Conservation (phyloP, 2,888 invertebrate species). For the Drosophila neotestacea region DNA sequence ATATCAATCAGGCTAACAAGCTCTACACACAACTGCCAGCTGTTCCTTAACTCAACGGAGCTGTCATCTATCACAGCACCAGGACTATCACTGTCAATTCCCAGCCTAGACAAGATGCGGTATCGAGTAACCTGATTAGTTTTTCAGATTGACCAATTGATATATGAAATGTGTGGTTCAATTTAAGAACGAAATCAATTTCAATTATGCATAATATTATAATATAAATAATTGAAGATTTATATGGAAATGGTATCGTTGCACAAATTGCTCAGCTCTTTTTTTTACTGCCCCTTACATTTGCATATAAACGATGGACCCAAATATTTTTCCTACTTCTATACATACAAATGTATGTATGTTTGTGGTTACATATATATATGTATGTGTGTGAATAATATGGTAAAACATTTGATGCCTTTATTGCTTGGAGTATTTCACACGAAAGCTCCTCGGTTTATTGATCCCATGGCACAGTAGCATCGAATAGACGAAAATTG, state of each 20-base stretch:
- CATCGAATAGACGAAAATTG: conserved; percentile 36
- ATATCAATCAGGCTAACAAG: conserved; percentile 72
- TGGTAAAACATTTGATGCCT: conserved; percentile 54
- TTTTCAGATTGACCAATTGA: conserved; percentile 15
- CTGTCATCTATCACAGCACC: conserved; percentile 68
- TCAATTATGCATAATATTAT: conserved; percentile 46
- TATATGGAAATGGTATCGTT: conserved; percentile 52
- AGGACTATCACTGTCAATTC: not conserved
- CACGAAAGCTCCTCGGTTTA: conserved; percentile 54
- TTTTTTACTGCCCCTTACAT: conserved; percentile 20
- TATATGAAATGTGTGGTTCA: conserved; percentile 10
- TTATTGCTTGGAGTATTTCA: conserved; percentile 58
- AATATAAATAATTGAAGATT: conserved; percentile 42
- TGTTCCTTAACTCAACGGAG: conserved; percentile 45
- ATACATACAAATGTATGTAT: conserved; percentile 11
- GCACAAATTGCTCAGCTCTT: conserved; percentile 52
- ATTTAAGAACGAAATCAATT: conserved; percentile 46
- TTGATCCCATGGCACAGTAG: conserved; percentile 61
- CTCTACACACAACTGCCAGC: conserved; percentile 68
- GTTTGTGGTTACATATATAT: not conserved
- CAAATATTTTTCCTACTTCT: conserved; percentile 34
- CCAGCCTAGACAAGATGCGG: conserved; percentile 7
- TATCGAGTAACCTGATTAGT: not conserved
- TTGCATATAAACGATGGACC: conserved; percentile 60
- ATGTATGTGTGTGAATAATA: not conserved